Percentiles rank a stretch among this genome's conserved stretches.
These are phyloP conservation scores for Simalia tracyae DNA, from an alignment of 2,797 vertebrate genomes.

Conservation along the genomic window DNA sequence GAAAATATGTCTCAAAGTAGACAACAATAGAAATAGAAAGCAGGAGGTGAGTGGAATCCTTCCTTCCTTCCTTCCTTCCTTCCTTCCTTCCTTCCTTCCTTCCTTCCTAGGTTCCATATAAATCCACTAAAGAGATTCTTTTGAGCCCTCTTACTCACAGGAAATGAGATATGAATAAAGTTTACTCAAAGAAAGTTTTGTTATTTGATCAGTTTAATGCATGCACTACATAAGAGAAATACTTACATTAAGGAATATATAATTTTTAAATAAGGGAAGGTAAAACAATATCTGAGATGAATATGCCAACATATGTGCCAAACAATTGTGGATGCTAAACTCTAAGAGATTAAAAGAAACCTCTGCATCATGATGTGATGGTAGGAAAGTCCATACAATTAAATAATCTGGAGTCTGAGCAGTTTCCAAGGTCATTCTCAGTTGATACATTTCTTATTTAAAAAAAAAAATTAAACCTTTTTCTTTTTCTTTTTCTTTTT, in stretches of 20 bases:
- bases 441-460: neutral
- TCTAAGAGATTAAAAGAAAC: slow-evolving; percentile 13
- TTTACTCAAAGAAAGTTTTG: slow-evolving; percentile 58
- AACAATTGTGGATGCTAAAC: slow-evolving; percentile 22
- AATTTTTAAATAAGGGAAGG: slow-evolving; percentile 8
- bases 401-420: neutral
- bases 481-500: too few relatives aligned
- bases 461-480: neutral
- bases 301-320: slow-evolving; percentile 11
- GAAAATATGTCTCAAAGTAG: slow-evolving; percentile 50
- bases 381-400: neutral
- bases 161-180: slow-evolving; percentile 44
- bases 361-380: neutral
- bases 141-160: slow-evolving; percentile 41
- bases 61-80: neutral
- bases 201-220: slow-evolving; percentile 60
- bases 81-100: neutral
- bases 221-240: slow-evolving; percentile 25
- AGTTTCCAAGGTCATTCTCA: slow-evolving; percentile 10
- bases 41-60: slow-evolving; percentile 52
- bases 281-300: slow-evolving; percentile 19
- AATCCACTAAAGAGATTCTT: slow-evolving; percentile 51
- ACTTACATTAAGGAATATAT: neutral
- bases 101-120: neutral
- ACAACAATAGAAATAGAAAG: slow-evolving; percentile 59